Evolutionary conservation across 2,113 vertebrate species (phyloP), one percentile per base, ranked within the genome.

Genomic region (Ameiurus melas): DNA sequence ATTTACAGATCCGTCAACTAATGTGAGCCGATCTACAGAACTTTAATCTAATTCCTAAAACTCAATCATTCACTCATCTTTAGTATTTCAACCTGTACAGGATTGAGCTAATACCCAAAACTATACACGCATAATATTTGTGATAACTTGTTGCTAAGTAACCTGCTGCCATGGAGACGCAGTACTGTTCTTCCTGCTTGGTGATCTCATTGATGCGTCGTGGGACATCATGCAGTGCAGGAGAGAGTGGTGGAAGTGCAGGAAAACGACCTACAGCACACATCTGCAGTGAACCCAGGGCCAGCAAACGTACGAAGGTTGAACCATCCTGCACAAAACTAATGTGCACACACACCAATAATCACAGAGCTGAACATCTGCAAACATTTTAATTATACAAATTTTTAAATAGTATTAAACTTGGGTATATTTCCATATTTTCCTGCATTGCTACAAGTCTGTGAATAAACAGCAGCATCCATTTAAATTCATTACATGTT

Each of bases 321-420:
- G 98, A 99, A 77, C 98, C 98, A 0, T 96, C 96, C 93, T 97
- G 97, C 78, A 99, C 94, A 94, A 99, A 99, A 90, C 98, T 99
- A 92, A 64, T 13, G 89, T 53, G 55, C 83, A 90, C 10, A 90
- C 6, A 2, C 2, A 25, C 68, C 25, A 9, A 27, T 43, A 30
- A 43, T 9, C 3, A 77, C 47, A 33, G 22, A 70, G 53, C 20
- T 71, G 71, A 30, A 79, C 13, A 0, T 66, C 27, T 13, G 16
- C 16, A 1, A 27, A 66, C 62, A 66, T 66, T 27, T 9, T 25
- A 57, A 33, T 73, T 73, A 27, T 30, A 51, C 77, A 55, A 39
- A 19, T 85, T 39, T 39, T 51, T 73, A 27, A 47, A 73, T 6
- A 77, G 39, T 66, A n/a, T 66, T 66, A 66, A 27, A n/a, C 30